These are phyloP conservation scores for Dasyornis broadbenti DNA, from an alignment of 2,113 vertebrate genomes.

Conservation along the genomic window DNA sequence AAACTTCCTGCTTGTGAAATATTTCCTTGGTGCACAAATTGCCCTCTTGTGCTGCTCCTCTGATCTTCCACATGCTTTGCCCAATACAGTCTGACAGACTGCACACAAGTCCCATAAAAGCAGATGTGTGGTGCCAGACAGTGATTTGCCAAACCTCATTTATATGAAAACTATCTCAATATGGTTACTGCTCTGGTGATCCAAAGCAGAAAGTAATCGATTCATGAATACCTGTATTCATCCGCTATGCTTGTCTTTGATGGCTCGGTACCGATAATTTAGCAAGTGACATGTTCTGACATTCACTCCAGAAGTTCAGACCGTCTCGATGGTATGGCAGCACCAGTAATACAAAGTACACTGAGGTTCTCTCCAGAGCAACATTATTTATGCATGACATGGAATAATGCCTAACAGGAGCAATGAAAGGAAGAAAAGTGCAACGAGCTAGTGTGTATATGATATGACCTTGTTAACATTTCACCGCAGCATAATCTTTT, in stretches of 20 bases:
- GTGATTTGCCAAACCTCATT: neutral
- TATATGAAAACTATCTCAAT: slow-evolving; percentile 42
- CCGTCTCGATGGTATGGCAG: neutral
- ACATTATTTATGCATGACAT: slow-evolving; percentile 56
- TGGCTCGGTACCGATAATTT: slow-evolving; percentile 1
- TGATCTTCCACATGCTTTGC: neutral
- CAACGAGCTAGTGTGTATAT: slow-evolving; percentile 33
- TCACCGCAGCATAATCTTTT: slow-evolving; percentile 35
- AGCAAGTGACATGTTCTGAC: slow-evolving; percentile 4
- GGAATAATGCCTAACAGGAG: slow-evolving; percentile 33
- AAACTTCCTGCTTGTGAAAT: neutral
- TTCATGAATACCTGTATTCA: slow-evolving; percentile 15
- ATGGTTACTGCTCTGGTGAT: neutral
- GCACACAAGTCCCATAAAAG: neutral
- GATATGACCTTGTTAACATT: slow-evolving; percentile 61
- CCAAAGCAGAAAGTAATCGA: slow-evolving; percentile 36
- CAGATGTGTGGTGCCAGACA: neutral
- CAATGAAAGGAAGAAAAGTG: slow-evolving; percentile 54
- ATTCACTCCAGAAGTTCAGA: slow-evolving; percentile 37
- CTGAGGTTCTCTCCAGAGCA: slow-evolving; percentile 17
- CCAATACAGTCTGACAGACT: neutral
- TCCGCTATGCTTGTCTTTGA: neutral
- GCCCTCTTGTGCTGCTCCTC: neutral
- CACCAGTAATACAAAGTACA: neutral
- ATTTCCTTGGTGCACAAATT: neutral